phyloP scores from a whole-genome alignment of 2,113 vertebrate species.

The Leuciscus idus region DNA sequence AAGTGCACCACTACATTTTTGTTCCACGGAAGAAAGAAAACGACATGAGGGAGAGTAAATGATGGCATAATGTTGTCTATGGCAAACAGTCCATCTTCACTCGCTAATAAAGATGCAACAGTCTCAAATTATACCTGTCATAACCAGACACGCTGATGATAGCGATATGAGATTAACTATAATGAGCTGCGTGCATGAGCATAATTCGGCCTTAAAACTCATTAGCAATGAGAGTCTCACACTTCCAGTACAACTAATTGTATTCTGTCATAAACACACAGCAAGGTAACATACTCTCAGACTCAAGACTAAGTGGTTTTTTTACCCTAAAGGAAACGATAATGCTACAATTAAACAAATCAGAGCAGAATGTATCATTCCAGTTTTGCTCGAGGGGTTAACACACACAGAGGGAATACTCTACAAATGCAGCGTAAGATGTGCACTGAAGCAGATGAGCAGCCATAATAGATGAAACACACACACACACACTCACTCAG shows the following conservation, averaged over 20 bases:
- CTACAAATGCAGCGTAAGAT: constrained; percentile 40
- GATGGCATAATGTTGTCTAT: neutral
- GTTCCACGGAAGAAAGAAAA: neutral
- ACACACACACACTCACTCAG: constrained; percentile 19
- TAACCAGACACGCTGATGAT: neutral
- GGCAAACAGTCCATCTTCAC: neutral
- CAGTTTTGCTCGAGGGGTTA: constrained; percentile 17
- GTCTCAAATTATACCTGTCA: neutral
- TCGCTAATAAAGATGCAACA: neutral
- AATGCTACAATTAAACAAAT: constrained; percentile 19
- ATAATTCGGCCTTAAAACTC: constrained; percentile 1
- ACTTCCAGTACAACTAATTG: neutral
- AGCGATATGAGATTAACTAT: constrained; percentile 4
- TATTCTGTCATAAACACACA: constrained; percentile 17
- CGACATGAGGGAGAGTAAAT: neutral
- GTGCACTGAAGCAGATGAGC: constrained; percentile 38
- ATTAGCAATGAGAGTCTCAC: neutral
- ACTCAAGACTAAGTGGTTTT: neutral
- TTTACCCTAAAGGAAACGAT: constrained; percentile 1
- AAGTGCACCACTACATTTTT: neutral
- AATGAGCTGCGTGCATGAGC: neutral
- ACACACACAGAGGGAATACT: constrained; percentile 5
- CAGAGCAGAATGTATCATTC: constrained; percentile 24
- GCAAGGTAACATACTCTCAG: neutral
- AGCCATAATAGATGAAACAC: constrained; percentile 31